These are phyloP conservation scores for Magallana ariakensis DNA, from an alignment of 1,140 invertebrate species.

Conservation along the genomic window DNA sequence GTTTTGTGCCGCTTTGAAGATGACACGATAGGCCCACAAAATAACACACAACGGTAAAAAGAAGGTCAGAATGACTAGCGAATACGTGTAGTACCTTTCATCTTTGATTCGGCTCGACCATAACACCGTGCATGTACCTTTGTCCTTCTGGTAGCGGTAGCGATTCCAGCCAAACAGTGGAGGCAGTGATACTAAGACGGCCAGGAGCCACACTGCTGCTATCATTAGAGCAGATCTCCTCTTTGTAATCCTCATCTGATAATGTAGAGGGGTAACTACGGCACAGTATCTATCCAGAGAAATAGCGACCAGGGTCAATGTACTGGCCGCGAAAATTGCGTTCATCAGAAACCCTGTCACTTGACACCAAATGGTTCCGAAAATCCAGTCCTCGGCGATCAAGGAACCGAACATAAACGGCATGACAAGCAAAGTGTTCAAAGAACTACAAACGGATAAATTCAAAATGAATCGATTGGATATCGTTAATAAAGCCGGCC, in stretches of 20 bases:
- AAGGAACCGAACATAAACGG: slow-evolving; percentile 82
- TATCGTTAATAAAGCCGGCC: slow-evolving; percentile 82
- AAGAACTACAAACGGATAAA: slow-evolving; percentile 84
- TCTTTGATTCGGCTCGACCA: slow-evolving; percentile 64
- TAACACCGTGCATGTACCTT: slow-evolving; percentile 74
- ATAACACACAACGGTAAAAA: slow-evolving; percentile 85
- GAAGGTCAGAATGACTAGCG: slow-evolving; percentile 79
- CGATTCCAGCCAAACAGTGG: slow-evolving; percentile 75
- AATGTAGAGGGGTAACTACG: slow-evolving; percentile 82
- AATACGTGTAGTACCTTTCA: slow-evolving; percentile 72
- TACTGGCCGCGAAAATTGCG: slow-evolving; percentile 82
- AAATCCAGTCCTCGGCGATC: slow-evolving; percentile 73
- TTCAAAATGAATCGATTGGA: slow-evolving; percentile 87
- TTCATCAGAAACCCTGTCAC: slow-evolving; percentile 81
- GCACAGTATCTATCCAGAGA: slow-evolving; percentile 91
- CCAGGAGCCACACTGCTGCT: slow-evolving; percentile 83
- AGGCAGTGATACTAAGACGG: slow-evolving; percentile 71
- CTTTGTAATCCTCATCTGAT: slow-evolving; percentile 86
- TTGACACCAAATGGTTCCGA: slow-evolving; percentile 79
- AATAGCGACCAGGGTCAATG: slow-evolving; percentile 89
- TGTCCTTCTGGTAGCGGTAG: slow-evolving; percentile 73
- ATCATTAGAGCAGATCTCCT: slow-evolving; percentile 86
- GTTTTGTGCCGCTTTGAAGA: slow-evolving; percentile 86
- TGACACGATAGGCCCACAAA: slow-evolving; percentile 86
- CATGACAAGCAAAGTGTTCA: slow-evolving; percentile 84